Percentiles rank a stretch among this genome's conserved stretches.
These are phyloP conservation scores for Somateria mollissima DNA, from an alignment of 2,797 vertebrate genomes.

Conservation along the genomic window DNA sequence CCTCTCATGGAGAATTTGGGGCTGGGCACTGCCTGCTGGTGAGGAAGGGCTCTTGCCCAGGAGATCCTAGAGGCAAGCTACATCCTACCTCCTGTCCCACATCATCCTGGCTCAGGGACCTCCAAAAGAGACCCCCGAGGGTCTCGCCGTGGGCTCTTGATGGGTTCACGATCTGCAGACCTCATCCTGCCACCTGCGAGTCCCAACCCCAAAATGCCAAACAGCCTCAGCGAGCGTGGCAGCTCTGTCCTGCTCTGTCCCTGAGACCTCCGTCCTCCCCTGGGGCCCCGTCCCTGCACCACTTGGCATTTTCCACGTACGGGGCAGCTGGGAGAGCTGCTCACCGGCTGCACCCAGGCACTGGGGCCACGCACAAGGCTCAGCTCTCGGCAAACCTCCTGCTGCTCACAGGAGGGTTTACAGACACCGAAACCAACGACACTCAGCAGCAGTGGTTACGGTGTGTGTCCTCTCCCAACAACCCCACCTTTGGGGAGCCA, in stretches of 20 bases:
- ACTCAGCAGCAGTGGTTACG: background rate
- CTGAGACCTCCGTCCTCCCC: background rate
- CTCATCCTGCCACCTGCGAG: background rate
- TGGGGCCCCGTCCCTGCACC: background rate
- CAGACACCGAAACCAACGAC: background rate
- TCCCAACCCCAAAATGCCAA: background rate
- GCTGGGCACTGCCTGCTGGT: background rate
- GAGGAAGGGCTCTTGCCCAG: background rate
- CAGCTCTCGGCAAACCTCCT: background rate
- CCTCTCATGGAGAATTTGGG: conserved; percentile 46
- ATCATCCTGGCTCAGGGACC: background rate
- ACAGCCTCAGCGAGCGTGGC: accelerated
- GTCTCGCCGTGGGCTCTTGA: accelerated
- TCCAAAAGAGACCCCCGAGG: accelerated
- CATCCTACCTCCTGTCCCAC: too few relatives aligned
- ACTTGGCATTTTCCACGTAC: background rate
- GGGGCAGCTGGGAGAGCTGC: conserved; percentile 8
- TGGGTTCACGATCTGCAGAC: background rate
- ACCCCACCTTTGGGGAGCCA: background rate
- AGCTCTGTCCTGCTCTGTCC: background rate
- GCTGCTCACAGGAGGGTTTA: background rate
- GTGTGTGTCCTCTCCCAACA: background rate
- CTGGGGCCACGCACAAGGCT: background rate
- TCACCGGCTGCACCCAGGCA: background rate
- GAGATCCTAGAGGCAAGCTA: background rate